Base-by-base conservation (phyloP, 2,888 invertebrate species). In the Sphecodes monilicornis region DNA sequence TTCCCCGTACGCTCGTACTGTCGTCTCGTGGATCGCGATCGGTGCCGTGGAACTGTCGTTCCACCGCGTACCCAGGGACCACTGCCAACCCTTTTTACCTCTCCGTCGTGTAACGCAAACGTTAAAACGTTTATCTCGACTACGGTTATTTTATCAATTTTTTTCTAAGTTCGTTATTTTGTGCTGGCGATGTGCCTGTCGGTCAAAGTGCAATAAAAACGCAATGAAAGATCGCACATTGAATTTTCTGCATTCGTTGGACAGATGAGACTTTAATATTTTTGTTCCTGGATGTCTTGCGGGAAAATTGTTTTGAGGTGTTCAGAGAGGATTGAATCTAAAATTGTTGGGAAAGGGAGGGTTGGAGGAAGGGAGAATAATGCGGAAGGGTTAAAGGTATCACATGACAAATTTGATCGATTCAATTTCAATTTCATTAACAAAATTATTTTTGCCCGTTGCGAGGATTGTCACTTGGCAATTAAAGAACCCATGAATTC, bases 1-100 rank as follows among this genome's bases (percentile, higher is more conserved):
- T 77, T 75, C 84, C 78, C 88, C 60, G n/a, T 60, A 70, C 87
- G 36, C 68, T 43, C 80, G 75, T 60, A 41, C 32, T 46, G 36
- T 43, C 50, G 50, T 22, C n/a, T 69, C 73, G 71, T 32, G 64
- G 57, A 54, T 46, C 36, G 32, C 66, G 73, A 75, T 71, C 32
- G 57, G 57, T 64, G 43, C 50, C 46, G 50, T 66, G 57, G 36
- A 60, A 60, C 60, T 16, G 16, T 16, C 16, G 60, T 60, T 5
- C 26, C 60, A 16, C 60, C 60, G 29, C 60, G 16, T 6, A 60
- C 13, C 60, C 60, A 29, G 5, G n/a, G 50, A 50, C n/a, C 60
- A 29, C 29, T 29, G 16, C 60, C 29, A 29, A 29, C 16, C 50
- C 1, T 60, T 60, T 29, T 6, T 5, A 29, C 29, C 60, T 16